Conservation (phyloP, 2,113 vertebrate genomes). For the Falco punctatus region DNA sequence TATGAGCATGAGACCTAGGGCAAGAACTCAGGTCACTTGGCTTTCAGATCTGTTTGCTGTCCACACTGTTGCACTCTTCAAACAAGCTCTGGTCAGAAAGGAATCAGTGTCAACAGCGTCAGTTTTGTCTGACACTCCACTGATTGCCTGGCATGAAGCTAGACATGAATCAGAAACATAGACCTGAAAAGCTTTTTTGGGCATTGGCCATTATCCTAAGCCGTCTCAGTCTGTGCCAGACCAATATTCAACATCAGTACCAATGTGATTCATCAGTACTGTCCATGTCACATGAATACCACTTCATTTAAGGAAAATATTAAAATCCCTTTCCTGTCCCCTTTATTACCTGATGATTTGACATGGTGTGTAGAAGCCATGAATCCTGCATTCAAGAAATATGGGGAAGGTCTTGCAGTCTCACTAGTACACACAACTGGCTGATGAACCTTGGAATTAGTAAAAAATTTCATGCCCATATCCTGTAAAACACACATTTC, state of each 20-base stretch:
- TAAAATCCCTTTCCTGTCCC: background rate
- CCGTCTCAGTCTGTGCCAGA: background rate
- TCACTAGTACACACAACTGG: slow-evolving; percentile 58
- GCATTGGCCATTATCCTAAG: background rate
- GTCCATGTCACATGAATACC: background rate
- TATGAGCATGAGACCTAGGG: background rate
- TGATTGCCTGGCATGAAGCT: accelerated
- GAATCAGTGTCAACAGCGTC: background rate
- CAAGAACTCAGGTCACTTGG: background rate
- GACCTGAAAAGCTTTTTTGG: background rate
- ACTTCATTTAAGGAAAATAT: background rate
- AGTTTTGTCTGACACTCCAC: background rate
- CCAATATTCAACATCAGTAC: background rate
- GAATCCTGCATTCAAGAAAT: background rate
- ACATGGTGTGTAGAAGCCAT: background rate
- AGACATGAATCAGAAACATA: background rate
- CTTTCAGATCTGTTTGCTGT: background rate
- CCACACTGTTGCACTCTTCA: background rate
- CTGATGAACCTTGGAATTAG: slow-evolving; percentile 59
- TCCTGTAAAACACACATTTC: slow-evolving; percentile 31
- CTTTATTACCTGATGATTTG: slow-evolving; percentile 25
- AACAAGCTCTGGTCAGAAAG: background rate
- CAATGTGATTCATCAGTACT: background rate
- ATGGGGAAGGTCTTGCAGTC: background rate
- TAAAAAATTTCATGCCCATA: slow-evolving; percentile 68